Conservation (phyloP, 2,797 vertebrate genomes). For the Danio albolineatus region DNA sequence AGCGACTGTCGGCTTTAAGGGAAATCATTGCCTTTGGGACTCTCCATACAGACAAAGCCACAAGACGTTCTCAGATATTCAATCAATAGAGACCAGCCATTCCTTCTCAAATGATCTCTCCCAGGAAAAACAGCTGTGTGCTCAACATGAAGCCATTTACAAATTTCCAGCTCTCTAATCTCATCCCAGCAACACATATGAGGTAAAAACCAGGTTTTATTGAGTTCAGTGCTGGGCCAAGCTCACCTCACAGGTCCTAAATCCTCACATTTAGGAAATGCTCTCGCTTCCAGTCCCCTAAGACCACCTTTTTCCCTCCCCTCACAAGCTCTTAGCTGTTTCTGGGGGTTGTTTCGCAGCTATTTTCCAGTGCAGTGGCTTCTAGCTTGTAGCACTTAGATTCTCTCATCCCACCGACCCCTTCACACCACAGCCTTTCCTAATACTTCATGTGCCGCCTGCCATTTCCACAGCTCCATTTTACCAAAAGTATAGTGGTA, state of each 20-base stretch:
- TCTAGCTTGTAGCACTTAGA: slow-evolving; percentile 32
- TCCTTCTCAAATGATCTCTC: slow-evolving; percentile 41
- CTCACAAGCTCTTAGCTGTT: slow-evolving; percentile 57
- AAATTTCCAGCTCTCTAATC: not conserved
- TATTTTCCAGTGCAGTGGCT: slow-evolving; percentile 40
- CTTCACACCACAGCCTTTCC: not conserved
- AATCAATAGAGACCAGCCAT: slow-evolving; percentile 37
- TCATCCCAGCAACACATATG: slow-evolving; percentile 37
- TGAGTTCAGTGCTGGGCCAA: slow-evolving; percentile 14
- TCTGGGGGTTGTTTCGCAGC: slow-evolving; percentile 34
- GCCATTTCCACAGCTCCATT: slow-evolving; percentile 60
- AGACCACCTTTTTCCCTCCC: slow-evolving; percentile 40
- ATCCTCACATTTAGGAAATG: slow-evolving; percentile 46
- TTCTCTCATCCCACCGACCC: not conserved
- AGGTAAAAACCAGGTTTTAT: slow-evolving; percentile 30
- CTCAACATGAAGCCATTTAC: slow-evolving; percentile 23
- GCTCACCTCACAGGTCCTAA: slow-evolving; percentile 17
- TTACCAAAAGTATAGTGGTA: not conserved
- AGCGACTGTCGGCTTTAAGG: slow-evolving; percentile 26
- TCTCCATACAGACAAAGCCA: slow-evolving; percentile 25
- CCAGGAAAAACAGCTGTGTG: slow-evolving; percentile 1
- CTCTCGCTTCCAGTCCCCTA: slow-evolving; percentile 11
- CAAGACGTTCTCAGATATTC: slow-evolving; percentile 21
- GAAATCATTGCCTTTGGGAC: slow-evolving; percentile 15
- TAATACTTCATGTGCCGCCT: slow-evolving; percentile 36